These are phyloP conservation scores for Atta texana DNA, from an alignment of 1,140 invertebrate genomes.

Conservation along the genomic window DNA sequence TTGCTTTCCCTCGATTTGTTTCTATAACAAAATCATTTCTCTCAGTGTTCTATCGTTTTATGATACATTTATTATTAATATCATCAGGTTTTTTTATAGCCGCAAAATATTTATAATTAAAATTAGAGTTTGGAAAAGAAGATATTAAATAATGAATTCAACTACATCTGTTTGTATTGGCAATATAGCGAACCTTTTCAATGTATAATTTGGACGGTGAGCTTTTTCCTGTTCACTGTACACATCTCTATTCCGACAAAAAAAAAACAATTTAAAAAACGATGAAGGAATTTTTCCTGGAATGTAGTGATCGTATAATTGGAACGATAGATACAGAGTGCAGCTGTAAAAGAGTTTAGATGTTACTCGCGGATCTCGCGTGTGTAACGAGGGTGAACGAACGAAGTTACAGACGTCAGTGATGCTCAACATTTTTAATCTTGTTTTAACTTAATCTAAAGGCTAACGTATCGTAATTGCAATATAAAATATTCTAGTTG, in stretches of 20 bases:
- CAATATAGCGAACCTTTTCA: not conserved
- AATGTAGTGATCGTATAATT: conserved; percentile 48
- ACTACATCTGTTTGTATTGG: not conserved
- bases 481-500: not conserved
- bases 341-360: conserved; percentile 60
- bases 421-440: conserved; percentile 40
- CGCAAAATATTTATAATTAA: not conserved
- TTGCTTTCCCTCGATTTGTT: too few species aligned
- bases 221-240: not conserved
- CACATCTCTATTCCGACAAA: conserved; percentile 15
- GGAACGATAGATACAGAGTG: conserved; percentile 45
- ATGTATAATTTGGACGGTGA: not conserved
- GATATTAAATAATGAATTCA: not conserved
- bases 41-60: too few species aligned
- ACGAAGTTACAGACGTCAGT: conserved; percentile 44
- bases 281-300: conserved; percentile 51
- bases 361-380: conserved; percentile 53
- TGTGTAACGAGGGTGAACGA: conserved; percentile 53
- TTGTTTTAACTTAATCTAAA: not conserved
- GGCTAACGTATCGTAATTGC: not conserved
- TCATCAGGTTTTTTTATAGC: not conserved
- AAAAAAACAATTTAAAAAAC: conserved; percentile 44
- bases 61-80: not conserved
- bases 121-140: not conserved
- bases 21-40: too few species aligned